Percentiles rank a stretch among this genome's conserved stretches.
These are phyloP conservation scores for Anas bahamensis DNA, from an alignment of 2,797 vertebrate genomes.

Conservation along the genomic window DNA sequence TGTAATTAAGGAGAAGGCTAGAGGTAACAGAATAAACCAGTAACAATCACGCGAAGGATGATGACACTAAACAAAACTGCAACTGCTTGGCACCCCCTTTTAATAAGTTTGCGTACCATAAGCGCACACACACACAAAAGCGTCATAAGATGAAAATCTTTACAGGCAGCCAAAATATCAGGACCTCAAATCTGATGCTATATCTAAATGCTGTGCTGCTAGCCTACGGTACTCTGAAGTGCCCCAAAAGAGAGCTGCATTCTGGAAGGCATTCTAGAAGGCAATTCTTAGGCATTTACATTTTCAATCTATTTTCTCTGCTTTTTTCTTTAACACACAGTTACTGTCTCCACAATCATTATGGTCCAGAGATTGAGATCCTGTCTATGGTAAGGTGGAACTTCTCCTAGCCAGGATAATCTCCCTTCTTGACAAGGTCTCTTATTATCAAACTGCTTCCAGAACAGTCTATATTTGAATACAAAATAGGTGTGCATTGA, in stretches of 20 bases:
- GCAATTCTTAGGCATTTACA: not conserved
- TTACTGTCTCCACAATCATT: not conserved
- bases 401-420: not conserved
- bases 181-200: not conserved
- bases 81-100: not conserved
- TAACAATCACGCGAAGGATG: not conserved
- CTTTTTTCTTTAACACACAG: not conserved
- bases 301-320: not conserved
- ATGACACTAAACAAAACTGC: not conserved
- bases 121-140: not conserved
- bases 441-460: not conserved
- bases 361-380: not conserved
- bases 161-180: not conserved
- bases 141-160: not conserved
- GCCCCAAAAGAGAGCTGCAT: not conserved
- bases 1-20: not conserved
- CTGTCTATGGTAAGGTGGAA: not conserved
- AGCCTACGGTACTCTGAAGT: not conserved
- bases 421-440: not conserved
- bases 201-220: not conserved
- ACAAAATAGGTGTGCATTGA: not conserved
- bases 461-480: not conserved
- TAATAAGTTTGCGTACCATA: not conserved
- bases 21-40: not conserved
- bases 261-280: not conserved